Conservation (phyloP, 2,888 invertebrate genomes). For the Dorcus hopei region DNA sequence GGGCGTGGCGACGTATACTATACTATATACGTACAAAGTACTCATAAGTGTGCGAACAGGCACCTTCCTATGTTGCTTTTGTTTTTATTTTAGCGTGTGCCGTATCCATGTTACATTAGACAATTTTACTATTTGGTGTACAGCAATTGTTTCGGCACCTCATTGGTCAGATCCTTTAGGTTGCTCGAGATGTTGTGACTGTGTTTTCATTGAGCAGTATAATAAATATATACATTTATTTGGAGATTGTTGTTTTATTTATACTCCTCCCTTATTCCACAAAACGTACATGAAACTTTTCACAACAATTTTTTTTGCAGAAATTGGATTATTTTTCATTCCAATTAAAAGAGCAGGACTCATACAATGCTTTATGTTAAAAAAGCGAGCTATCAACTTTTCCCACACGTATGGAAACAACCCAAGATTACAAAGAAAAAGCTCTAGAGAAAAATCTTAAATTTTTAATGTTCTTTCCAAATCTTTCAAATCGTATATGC, state of each 20-base stretch:
- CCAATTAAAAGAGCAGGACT: no score
- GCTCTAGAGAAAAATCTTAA: no score
- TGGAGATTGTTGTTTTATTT: constrained; percentile 45
- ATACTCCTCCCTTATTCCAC: not conserved
- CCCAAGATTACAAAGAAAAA: no score
- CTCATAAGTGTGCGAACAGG: constrained; percentile 47
- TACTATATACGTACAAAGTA: constrained; percentile 53
- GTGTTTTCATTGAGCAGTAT: constrained; percentile 67
- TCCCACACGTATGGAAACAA: no score
- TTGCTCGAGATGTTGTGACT: constrained; percentile 51
- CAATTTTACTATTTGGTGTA: constrained; percentile 55
- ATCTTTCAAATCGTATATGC: no score
- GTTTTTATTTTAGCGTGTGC: constrained; percentile 50
- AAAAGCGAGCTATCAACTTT: no score
- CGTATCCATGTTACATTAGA: constrained; percentile 54
- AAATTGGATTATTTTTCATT: no score
- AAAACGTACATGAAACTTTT: no score
- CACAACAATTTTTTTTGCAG: no score
- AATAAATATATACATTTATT: constrained; percentile 76
- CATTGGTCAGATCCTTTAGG: constrained; percentile 31
- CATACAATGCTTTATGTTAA: no score
- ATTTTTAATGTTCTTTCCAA: no score
- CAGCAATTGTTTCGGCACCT: constrained; percentile 50
- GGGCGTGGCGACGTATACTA: constrained; percentile 50
- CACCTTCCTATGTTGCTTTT: constrained; percentile 48